These are phyloP conservation scores for Dynastes tityus DNA, from an alignment of 2,888 invertebrate species.

Conservation along the genomic window DNA sequence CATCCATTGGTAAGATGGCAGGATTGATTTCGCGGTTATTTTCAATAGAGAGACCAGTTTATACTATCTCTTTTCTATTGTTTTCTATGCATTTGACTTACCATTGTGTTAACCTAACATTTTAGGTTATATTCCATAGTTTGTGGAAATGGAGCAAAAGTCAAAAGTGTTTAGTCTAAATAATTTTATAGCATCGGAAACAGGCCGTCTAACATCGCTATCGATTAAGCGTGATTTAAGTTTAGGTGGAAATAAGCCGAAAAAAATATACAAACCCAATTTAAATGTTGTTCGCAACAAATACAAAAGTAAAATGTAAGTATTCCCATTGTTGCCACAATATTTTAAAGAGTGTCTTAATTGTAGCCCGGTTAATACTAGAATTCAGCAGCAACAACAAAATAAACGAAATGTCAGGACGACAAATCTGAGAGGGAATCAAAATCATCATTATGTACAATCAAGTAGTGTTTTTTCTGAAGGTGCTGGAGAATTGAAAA, in stretches of 20 bases:
- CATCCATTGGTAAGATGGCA: no score
- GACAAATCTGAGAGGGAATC: conserved; percentile 39
- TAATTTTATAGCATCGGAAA: conserved; percentile 52
- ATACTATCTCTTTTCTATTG: no score
- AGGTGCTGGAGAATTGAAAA: conserved; percentile 60
- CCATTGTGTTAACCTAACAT: no score
- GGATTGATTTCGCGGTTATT: no score
- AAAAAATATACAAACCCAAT: conserved; percentile 67
- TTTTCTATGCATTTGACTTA: no score
- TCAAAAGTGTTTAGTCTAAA: conserved; percentile 46
- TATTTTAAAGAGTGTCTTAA: not conserved
- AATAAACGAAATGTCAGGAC: conserved; percentile 43
- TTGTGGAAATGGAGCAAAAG: conserved; percentile 42
- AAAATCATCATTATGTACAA: conserved; percentile 60
- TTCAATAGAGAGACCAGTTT: no score
- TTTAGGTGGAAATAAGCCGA: conserved; percentile 65
- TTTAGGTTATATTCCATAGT: no score
- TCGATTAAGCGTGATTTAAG: conserved; percentile 65
- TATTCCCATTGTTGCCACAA: not conserved
- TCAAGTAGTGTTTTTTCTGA: conserved; percentile 67
- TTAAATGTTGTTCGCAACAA: conserved; percentile 66
- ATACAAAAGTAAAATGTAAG: conserved; percentile 63
- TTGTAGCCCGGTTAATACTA: conserved; percentile 50
- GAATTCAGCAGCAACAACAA: conserved; percentile 53
- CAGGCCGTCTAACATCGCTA: conserved; percentile 63